Percentiles rank a stretch among this genome's conserved stretches.
Conservation (phyloP, 2,888 invertebrate genomes). For the Amblyteles armatorius region DNA sequence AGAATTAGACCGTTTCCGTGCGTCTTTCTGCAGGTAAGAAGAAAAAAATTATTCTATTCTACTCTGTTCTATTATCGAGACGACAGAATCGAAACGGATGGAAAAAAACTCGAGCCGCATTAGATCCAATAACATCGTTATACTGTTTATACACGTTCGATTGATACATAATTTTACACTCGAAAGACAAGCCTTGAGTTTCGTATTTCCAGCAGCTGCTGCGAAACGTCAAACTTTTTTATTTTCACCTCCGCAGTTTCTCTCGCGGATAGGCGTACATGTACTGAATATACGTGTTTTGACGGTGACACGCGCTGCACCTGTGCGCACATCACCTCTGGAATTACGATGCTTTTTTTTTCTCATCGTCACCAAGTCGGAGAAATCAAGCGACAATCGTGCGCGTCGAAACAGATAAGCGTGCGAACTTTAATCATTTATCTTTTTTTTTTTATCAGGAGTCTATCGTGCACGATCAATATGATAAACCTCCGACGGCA, state of each 20-base stretch:
- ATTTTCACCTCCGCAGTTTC: conserved; percentile 24
- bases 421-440: conserved; percentile 16
- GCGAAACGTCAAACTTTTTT: conserved; percentile 52
- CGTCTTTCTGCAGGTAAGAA: neutral
- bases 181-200: conserved; percentile 44
- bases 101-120: conserved; percentile 15
- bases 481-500: conserved; percentile 15
- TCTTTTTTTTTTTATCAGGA: neutral
- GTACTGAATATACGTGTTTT: conserved; percentile 20
- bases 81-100: conserved; percentile 1
- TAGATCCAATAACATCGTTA: conserved; percentile 31
- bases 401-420: conserved; percentile 9
- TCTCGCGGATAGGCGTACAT: neutral
- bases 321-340: conserved; percentile 42
- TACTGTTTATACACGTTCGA: neutral
- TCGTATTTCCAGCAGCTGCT: conserved; percentile 62
- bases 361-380: neutral
- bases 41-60: neutral
- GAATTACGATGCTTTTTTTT: conserved; percentile 4
- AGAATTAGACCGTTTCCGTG: neutral
- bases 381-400: conserved; percentile 10
- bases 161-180: conserved; percentile 27
- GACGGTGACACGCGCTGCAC: conserved; percentile 43
- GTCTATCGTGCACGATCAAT: conserved; percentile 26
- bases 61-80: neutral